Percentiles rank a stretch among this genome's conserved stretches.
Evolutionary conservation across 2,113 vertebrate genomes (phyloP).

Genomic region (Rhinogobius similis): DNA sequence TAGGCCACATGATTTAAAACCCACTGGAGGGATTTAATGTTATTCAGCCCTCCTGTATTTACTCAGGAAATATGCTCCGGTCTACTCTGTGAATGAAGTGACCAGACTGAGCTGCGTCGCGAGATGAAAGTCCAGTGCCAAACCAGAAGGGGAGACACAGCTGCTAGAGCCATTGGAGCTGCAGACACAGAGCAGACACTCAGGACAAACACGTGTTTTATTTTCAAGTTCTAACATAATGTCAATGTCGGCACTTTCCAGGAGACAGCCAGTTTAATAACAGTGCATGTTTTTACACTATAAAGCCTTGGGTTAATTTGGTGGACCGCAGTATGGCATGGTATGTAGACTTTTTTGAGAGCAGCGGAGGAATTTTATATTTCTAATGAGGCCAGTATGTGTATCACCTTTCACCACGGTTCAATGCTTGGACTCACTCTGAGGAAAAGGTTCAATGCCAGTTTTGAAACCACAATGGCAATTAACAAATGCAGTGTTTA

Average conservation of each 20-base stretch:
- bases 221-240: constrained; percentile 66
- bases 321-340: background rate
- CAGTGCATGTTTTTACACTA: background rate
- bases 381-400: background rate
- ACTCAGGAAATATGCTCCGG: constrained; percentile 46
- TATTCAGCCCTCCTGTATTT: constrained; percentile 58
- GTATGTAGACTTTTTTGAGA: background rate
- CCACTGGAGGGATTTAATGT: constrained; percentile 50
- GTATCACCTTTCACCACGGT: background rate
- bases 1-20: constrained; percentile 42
- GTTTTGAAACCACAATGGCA: no score
- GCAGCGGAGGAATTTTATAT: background rate
- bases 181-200: constrained; percentile 48
- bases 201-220: constrained; percentile 59
- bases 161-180: constrained; percentile 65
- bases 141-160: constrained; percentile 47
- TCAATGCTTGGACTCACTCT: background rate
- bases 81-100: constrained; percentile 59
- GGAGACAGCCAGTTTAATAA: constrained; percentile 36
- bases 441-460: no score
- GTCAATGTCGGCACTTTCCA: constrained; percentile 63
- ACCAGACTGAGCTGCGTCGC: constrained; percentile 59
- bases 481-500: no score
- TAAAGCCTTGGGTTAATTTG: background rate
- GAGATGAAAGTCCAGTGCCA: constrained; percentile 56